These are phyloP conservation scores for Saccopteryx leptura DNA, from an alignment of 2,113 vertebrate genomes.

Conservation along the genomic window DNA sequence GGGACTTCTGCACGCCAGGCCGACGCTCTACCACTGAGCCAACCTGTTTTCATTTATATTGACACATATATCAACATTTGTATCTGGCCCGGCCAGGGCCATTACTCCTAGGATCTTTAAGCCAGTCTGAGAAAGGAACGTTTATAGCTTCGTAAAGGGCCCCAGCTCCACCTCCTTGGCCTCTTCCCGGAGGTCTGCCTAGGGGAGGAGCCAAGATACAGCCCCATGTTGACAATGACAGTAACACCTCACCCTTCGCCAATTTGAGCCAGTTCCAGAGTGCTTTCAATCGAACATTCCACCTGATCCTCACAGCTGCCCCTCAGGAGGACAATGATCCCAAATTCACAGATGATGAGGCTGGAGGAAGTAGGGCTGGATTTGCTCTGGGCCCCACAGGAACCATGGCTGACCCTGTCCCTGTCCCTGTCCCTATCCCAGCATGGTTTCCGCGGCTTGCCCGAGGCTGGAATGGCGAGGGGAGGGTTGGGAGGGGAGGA, in stretches of 20 bases:
- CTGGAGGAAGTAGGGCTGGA: background rate
- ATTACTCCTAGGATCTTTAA: background rate
- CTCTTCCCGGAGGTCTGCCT: background rate
- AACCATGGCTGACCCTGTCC: background rate
- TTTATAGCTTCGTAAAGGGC: background rate
- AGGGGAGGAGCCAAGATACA: background rate
- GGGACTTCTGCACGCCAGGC: too few species aligned
- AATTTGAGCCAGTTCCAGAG: fast-evolving
- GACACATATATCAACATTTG: too few species aligned
- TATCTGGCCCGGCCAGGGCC: too few species aligned
- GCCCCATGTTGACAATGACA: fast-evolving
- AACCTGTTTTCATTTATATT: too few species aligned
- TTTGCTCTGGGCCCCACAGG: background rate
- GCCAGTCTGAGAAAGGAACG: background rate
- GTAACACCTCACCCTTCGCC: fast-evolving
- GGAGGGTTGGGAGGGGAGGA: fast-evolving
- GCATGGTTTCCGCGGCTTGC: fast-evolving
- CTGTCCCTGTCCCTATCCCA: too few species aligned
- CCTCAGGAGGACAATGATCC: fast-evolving
- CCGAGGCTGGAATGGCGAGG: too few species aligned
- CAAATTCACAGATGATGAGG: background rate
- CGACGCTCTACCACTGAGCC: too few species aligned
- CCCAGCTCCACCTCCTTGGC: background rate
- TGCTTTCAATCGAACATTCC: fast-evolving
- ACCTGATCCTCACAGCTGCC: background rate